A percentile compares a stretch with the other conserved stretches of the same genome.
Conservation (phyloP, 2,797 vertebrate species). For the Margarornis squamiger region DNA sequence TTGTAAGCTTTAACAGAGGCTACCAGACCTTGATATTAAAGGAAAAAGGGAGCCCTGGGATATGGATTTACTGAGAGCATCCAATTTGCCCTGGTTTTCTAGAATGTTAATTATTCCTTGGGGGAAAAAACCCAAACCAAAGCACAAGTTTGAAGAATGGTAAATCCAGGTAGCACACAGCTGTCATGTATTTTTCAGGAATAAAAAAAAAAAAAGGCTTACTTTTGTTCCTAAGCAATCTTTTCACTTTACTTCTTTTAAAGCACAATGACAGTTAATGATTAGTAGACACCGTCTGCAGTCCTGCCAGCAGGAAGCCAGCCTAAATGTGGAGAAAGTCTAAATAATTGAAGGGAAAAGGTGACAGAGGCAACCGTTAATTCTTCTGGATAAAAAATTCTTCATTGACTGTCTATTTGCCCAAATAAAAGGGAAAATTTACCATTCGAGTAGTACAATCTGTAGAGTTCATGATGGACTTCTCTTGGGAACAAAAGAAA, state of each 20-base stretch:
- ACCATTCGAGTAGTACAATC: background rate
- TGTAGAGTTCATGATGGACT: background rate
- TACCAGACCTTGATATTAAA: background rate
- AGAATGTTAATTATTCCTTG: background rate
- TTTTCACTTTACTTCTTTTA: background rate
- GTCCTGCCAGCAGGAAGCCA: slow-evolving; percentile 67
- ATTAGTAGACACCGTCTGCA: slow-evolving; percentile 62
- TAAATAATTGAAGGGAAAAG: slow-evolving; percentile 73
- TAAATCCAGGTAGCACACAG: background rate
- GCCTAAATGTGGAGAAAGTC: slow-evolving; percentile 30
- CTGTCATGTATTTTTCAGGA: slow-evolving; percentile 14
- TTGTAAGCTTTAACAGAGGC: background rate
- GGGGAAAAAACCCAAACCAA: background rate
- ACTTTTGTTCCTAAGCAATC: slow-evolving; percentile 33
- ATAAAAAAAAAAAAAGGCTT: background rate
- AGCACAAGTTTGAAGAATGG: background rate
- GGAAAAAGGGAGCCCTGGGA: background rate
- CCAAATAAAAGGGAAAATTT: slow-evolving; percentile 25
- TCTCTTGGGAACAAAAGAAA: background rate
- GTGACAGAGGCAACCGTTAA: slow-evolving; percentile 56
- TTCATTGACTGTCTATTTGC: slow-evolving; percentile 49
- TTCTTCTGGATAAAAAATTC: slow-evolving; percentile 49
- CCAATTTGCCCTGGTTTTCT: background rate
- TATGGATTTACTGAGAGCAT: background rate
- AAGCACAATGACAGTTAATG: slow-evolving; percentile 65